phyloP scores from a whole-genome alignment of 2,797 vertebrate species.

The Erethizon dorsatum region DNA sequence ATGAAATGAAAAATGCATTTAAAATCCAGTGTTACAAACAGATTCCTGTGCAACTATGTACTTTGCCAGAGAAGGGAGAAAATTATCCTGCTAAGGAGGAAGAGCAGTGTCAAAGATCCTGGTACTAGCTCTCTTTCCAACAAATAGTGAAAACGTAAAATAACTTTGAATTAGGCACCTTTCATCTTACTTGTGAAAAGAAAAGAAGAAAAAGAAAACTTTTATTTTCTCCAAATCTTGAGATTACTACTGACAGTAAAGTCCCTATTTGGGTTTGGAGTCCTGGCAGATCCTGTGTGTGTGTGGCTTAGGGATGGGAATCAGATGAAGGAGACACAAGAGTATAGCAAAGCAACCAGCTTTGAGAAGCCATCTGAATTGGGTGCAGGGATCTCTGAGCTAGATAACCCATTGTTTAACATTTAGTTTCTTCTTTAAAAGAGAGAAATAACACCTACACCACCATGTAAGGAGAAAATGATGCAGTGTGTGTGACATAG shows the following conservation, averaged over 20 bases:
- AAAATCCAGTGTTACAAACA: constrained; percentile 10
- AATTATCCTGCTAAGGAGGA: background rate
- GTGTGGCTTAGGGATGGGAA: background rate
- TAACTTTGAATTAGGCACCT: background rate
- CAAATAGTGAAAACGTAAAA: background rate
- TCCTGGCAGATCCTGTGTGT: background rate
- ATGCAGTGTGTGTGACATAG: background rate
- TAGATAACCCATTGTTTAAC: background rate
- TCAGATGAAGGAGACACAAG: background rate
- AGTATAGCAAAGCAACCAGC: background rate
- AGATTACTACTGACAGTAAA: background rate
- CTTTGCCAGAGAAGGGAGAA: background rate
- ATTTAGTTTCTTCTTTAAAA: background rate
- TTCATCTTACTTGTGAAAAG: background rate
- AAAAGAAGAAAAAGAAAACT: background rate
- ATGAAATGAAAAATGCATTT: constrained; percentile 6
- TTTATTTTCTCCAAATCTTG: background rate
- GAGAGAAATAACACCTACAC: background rate
- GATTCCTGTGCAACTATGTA: background rate
- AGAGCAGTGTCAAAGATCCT: background rate
- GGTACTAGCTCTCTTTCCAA: background rate
- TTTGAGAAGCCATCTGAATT: background rate
- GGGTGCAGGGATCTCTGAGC: background rate
- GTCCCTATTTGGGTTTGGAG: background rate
- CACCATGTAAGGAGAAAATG: background rate